These are phyloP conservation scores for Brachionus paranguensis DNA, from an alignment of 1,140 invertebrate species.

Conservation along the genomic window DNA sequence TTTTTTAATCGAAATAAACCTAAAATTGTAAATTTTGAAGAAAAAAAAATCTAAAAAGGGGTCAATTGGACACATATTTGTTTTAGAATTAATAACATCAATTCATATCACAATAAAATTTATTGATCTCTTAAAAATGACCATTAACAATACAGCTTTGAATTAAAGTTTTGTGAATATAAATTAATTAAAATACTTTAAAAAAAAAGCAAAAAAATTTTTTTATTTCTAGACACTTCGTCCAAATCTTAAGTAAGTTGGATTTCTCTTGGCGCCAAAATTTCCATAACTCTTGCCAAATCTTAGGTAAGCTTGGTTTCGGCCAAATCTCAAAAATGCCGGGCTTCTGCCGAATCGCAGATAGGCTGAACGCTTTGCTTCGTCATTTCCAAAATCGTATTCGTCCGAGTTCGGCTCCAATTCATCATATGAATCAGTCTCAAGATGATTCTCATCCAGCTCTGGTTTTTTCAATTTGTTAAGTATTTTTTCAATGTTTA, in stretches of 20 bases:
- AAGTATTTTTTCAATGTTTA: not conserved
- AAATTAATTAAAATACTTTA: not conserved
- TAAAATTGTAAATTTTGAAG: no score
- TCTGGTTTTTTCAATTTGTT: not conserved
- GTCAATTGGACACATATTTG: not conserved
- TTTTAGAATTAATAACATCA: not conserved
- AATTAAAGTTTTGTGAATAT: not conserved
- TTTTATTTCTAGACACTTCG: not conserved
- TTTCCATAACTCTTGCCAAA: not conserved
- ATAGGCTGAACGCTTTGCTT: conserved; percentile 4
- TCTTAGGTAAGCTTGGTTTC: conserved; percentile 5
- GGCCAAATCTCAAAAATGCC: conserved; percentile 1
- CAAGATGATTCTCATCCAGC: not conserved
- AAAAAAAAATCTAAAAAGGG: no score
- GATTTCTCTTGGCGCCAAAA: not conserved
- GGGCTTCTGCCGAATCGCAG: not conserved
- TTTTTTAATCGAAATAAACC: no score
- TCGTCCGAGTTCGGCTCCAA: not conserved
- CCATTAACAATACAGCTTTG: not conserved
- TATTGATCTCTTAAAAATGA: not conserved
- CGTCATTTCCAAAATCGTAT: not conserved
- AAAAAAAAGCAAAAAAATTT: not conserved
- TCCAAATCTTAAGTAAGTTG: conserved; percentile 24
- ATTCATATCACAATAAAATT: not conserved
- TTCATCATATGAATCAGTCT: not conserved